Percentiles rank a stretch among this genome's conserved stretches.
phyloP scores from a whole-genome alignment of 2,888 invertebrate species.

The Phragmatobia fuliginosa region DNA sequence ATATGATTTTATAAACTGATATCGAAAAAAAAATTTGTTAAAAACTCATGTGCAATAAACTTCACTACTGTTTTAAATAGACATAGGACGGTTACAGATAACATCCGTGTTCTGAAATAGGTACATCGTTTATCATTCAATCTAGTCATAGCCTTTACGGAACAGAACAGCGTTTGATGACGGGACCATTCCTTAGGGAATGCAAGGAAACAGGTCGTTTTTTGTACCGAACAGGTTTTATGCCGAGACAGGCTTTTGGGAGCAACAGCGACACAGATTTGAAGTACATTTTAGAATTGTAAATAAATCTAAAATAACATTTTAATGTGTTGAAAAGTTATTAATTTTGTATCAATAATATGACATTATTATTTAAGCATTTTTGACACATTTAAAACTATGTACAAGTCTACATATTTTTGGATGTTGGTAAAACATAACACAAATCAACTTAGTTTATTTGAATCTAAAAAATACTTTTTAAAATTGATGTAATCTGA shows the following conservation, averaged over 20 bases:
- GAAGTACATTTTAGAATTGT: not conserved
- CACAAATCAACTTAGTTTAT: too few relatives aligned
- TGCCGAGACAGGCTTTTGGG: not conserved
- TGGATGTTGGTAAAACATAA: not conserved
- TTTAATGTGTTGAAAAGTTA: too few relatives aligned
- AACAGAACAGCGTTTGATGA: not conserved
- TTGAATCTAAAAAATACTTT: not conserved
- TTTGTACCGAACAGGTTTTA: not conserved
- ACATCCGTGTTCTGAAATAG: not conserved
- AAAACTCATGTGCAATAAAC: not conserved
- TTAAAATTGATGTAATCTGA: not conserved
- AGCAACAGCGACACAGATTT: not conserved
- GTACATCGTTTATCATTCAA: not conserved
- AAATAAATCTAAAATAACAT: too few relatives aligned
- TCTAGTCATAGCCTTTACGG: not conserved
- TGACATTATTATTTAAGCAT: not conserved
- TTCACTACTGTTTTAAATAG: not conserved
- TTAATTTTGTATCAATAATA: not conserved
- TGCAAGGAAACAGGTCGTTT: slow-evolving; percentile 3
- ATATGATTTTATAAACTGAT: too few relatives aligned
- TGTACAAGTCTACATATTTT: not conserved
- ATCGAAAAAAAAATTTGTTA: not conserved
- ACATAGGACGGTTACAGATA: not conserved
- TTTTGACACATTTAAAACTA: not conserved
- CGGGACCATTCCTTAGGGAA: not conserved